Evolutionary conservation across 2,888 invertebrate genomes (phyloP), one percentile per base, ranked within the genome.

Genomic region (Ophion obscuratus): DNA sequence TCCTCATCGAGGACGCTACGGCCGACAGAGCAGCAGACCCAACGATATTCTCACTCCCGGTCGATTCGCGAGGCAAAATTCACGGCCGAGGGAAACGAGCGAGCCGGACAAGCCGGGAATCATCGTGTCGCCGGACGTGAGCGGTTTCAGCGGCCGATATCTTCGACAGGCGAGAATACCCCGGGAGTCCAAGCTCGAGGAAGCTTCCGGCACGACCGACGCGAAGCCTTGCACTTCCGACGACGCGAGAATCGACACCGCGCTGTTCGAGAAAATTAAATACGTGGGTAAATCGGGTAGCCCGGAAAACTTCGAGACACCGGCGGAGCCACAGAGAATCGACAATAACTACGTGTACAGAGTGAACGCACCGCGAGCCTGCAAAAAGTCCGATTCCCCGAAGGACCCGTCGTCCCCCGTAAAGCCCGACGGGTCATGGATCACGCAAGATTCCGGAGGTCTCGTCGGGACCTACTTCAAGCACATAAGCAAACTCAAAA

Each of bases 401-500:
- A 89, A 83, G 7, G 91, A 90, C 6, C 83, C 68, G 10, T 31
- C 61, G 2, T 67, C 76, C 11, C 74, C 81, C 36, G 82, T 79
- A 3, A 81, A 88, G 24, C 88, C 91, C 9, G 89, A 88, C 53
- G 91, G 91, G 74, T 91, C 91, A 1, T 88, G 88, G 82, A 91
- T 92, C 80, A 89, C 91, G 53, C 86, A 90, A 0, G 92, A 92
- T 14, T 70, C 91, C 1, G 90, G 90, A 1, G 91, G 89, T 64
- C 87, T 92, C 14, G 92, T 93, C 7, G 90, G 92, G 20, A 91
- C 92, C 47, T 94, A 93, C 74, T 87, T 93, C 20, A 91, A 90
- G 47, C 94, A 94, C 84, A 92, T 93, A 61, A 91, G 92, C 5
- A 93, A 93, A 84, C 90, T 93, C 5, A 91, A 89, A 17, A 85